Evolutionary conservation across 92 coral and sea anemone species (phyloP).

Genomic region (Montipora capitata): DNA sequence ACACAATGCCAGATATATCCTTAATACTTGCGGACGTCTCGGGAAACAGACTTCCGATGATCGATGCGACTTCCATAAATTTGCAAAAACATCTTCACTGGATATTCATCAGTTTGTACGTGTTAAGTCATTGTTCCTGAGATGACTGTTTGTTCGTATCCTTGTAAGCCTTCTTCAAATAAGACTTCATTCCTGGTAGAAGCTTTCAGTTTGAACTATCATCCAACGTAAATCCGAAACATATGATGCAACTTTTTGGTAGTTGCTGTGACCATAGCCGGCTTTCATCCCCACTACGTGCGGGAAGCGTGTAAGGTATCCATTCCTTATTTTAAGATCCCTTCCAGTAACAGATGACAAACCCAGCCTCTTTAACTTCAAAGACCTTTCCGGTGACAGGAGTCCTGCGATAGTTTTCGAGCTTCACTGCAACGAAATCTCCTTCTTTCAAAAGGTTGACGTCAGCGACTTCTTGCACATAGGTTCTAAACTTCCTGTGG

Average conservation of each 20-base stretch:
- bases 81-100: not conserved
- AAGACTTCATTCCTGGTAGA: not conserved
- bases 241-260: constrained; percentile 13
- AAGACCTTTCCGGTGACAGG: constrained; percentile 37
- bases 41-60: too few relatives aligned
- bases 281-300: too few relatives aligned
- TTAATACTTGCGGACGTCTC: too few relatives aligned
- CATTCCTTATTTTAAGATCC: too few relatives aligned
- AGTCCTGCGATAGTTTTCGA: not conserved
- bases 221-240: constrained; percentile 7
- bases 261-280: not conserved
- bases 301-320: too few relatives aligned
- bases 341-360: too few relatives aligned
- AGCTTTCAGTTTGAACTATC: not conserved
- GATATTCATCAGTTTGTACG: not conserved
- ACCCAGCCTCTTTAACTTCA: not conserved
- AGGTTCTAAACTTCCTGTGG: not conserved
- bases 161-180: too few relatives aligned
- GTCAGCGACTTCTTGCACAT: too few relatives aligned
- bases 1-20: too few relatives aligned
- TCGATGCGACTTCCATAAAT: not conserved
- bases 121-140: not conserved
- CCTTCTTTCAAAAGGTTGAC: not conserved
- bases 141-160: too few relatives aligned
- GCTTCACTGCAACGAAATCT: not conserved